phyloP scores from a whole-genome alignment of 1,140 invertebrate genomes.

The Venustaconcha ellipsiformis region DNA sequence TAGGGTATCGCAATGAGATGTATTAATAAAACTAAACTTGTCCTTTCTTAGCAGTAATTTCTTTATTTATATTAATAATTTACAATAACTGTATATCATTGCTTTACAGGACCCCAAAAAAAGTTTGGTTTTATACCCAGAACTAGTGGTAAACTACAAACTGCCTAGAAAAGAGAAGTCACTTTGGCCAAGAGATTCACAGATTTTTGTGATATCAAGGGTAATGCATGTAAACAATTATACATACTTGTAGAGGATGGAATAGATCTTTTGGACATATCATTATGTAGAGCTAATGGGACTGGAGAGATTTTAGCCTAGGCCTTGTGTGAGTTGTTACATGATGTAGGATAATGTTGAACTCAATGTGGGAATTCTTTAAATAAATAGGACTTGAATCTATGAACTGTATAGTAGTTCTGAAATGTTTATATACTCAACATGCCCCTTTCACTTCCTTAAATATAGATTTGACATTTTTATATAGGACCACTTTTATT shows the following conservation, averaged over 20 bases:
- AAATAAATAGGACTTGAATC: no score
- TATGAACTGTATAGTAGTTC: no score
- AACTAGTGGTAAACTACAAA: slow-evolving; percentile 52
- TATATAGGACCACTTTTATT: no score
- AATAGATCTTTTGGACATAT: no score
- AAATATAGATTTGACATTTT: no score
- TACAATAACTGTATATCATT: slow-evolving; percentile 18
- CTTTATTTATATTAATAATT: not conserved
- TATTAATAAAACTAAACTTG: not conserved
- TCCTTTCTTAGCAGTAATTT: not conserved
- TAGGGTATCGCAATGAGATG: not conserved
- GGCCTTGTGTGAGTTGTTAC: no score
- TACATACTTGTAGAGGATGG: not conserved
- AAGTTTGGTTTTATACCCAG: slow-evolving; percentile 54
- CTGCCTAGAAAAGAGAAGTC: slow-evolving; percentile 36
- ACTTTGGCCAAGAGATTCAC: slow-evolving; percentile 54
- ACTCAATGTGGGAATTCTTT: no score
- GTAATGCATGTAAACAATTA: slow-evolving; percentile 22
- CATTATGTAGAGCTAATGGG: no score
- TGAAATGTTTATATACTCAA: no score
- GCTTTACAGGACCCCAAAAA: slow-evolving; percentile 16
- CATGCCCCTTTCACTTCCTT: no score
- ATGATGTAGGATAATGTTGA: no score
- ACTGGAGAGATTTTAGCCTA: no score
- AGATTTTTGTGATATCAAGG: slow-evolving; percentile 52